Evolutionary conservation across 2,888 invertebrate genomes (phyloP).

Genomic region (Dendrolimus houi): DNA sequence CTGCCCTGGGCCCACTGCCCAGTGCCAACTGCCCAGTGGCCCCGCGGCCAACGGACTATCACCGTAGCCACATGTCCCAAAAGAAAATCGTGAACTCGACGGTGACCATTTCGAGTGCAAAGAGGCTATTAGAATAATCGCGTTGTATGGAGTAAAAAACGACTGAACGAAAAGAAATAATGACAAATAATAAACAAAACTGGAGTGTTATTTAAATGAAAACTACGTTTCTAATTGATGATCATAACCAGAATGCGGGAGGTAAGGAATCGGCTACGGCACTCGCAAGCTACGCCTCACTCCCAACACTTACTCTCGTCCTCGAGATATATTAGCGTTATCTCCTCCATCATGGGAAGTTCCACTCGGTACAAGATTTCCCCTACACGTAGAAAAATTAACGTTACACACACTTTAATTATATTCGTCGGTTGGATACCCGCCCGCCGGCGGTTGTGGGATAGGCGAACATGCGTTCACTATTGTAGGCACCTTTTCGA

Average conservation of each 20-base stretch:
- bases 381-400: conserved; percentile 79
- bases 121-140: conserved; percentile 64
- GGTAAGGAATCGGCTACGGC: conserved; percentile 77
- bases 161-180: conserved; percentile 60
- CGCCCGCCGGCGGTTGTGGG: conserved; percentile 9
- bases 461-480: conserved; percentile 1
- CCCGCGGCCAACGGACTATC: conserved; percentile 21
- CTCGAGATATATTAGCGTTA: conserved; percentile 95
- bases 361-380: conserved; percentile 96
- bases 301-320: conserved; percentile 85
- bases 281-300: conserved; percentile 81
- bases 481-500: conserved; percentile 1
- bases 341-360: conserved; percentile 95
- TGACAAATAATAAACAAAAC: conserved; percentile 63
- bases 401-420: conserved; percentile 67
- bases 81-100: conserved; percentile 55
- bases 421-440: conserved; percentile 21
- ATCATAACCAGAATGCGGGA: conserved; percentile 78
- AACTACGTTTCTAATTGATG: conserved; percentile 76
- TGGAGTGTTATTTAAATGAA: conserved; percentile 75
- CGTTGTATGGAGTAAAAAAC: conserved; percentile 62
- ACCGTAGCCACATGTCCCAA: conserved; percentile 37
- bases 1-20: conserved; percentile 19
- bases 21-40: conserved; percentile 15
- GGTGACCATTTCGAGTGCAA: conserved; percentile 58